These are phyloP conservation scores for Drosophila affinis DNA, from an alignment of 2,888 invertebrate species.

Conservation along the genomic window DNA sequence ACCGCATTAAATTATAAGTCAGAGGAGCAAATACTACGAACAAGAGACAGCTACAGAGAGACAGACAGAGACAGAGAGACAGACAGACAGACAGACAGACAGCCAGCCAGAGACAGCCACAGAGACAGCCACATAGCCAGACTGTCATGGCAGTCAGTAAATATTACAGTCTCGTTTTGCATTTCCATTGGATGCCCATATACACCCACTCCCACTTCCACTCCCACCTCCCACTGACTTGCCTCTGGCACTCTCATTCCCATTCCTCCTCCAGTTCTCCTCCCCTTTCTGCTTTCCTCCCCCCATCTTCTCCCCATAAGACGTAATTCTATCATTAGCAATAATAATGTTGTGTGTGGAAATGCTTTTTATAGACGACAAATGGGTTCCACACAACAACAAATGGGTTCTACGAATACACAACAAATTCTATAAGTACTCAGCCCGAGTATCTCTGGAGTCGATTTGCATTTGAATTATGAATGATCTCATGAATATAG, in stretches of 20 bases:
- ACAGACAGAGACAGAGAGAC: neutral
- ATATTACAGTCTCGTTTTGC: constrained; percentile 27
- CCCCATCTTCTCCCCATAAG: neutral
- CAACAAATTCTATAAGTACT: neutral
- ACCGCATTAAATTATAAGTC: constrained; percentile 65
- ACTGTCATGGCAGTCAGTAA: constrained; percentile 1
- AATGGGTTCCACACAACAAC: constrained; percentile 10
- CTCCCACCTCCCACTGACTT: neutral
- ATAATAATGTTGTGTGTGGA: constrained; percentile 9
- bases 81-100: constrained; percentile 8
- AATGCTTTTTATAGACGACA: constrained; percentile 31
- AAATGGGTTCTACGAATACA: neutral
- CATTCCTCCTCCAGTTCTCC: neutral
- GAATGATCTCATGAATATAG: constrained; percentile 30
- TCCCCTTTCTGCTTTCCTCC: neutral
- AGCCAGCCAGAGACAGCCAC: too few species aligned
- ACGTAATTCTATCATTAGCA: constrained; percentile 35
- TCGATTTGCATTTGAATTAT: constrained; percentile 15
- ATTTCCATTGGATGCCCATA: constrained; percentile 5
- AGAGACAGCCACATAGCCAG: constrained; percentile 5
- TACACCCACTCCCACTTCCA: neutral
- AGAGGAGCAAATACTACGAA: constrained; percentile 9
- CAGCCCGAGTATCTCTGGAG: constrained; percentile 2
- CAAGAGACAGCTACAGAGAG: constrained; percentile 3
- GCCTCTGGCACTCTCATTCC: neutral